These are phyloP conservation scores for Rhodophaea formosa DNA, from an alignment of 2,888 invertebrate species.

Conservation along the genomic window DNA sequence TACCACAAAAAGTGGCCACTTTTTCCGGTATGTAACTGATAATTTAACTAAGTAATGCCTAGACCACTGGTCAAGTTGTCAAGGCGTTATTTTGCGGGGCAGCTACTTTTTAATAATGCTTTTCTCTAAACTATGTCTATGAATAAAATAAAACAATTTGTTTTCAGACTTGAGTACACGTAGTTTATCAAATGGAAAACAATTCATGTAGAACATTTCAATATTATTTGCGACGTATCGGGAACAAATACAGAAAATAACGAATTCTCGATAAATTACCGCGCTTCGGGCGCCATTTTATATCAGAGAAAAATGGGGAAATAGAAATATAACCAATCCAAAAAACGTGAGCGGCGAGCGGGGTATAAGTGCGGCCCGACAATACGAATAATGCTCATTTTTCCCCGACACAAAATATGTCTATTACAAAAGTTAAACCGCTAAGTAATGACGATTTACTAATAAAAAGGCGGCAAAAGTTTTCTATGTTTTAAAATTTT, in stretches of 20 bases:
- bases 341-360: slow-evolving; percentile 6
- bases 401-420: neutral
- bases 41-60: too few species aligned
- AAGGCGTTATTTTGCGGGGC: too few species aligned
- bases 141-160: neutral
- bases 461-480: too few species aligned
- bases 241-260: slow-evolving; percentile 1
- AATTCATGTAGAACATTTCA: neutral
- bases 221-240: neutral
- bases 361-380: slow-evolving; percentile 2
- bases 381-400: slow-evolving; percentile 10
- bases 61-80: too few species aligned
- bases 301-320: slow-evolving; percentile 6
- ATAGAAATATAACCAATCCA: neutral
- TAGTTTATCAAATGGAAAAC: neutral
- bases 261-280: slow-evolving; percentile 11
- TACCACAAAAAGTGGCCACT: too few species aligned
- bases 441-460: too few species aligned
- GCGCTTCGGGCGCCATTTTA: slow-evolving; percentile 2
- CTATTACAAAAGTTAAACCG: neutral
- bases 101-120: too few species aligned
- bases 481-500: too few species aligned
- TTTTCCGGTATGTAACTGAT: too few species aligned
- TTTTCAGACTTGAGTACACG: neutral
- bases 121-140: too few species aligned